Base-by-base conservation (phyloP, 2,888 invertebrate species). In the Eupithecia exiguata region DNA sequence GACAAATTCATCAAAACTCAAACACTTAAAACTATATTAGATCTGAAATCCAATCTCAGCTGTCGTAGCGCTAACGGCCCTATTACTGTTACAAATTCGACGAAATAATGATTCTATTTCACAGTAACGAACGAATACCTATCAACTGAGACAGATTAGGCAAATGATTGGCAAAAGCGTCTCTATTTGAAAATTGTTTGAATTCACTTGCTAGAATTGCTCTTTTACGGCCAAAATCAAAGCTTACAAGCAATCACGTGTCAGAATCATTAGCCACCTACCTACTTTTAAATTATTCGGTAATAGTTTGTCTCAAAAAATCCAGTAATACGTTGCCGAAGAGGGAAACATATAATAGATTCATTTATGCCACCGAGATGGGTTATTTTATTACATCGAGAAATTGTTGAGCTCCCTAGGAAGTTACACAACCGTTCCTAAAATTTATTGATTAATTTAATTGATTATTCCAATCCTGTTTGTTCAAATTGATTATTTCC, bases 51-150 rank as follows among this genome's bases (percentile, higher is more conserved):
- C 68, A 75, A 75, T 75, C 70, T 71, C 72, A 75, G 72, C 75
- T 73, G 75, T 73, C 70, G 70, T 43, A 71, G 71, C 68, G 70
- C 63, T 71, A 71, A 74, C 74, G 61, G 71, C 71, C 69, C 40
- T 71, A 74, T 74, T 74, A 69, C 74, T 71, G 65, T 75, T 53
- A 70, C 75, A 73, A 75, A 75, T 75, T 75, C 70, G 72, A 75
- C 70, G 70, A 75, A 75, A 75, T 75, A 75, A 75, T 73, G 70
- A 75, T 71, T 75, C 61, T 71, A 68, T 73, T 73, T 75, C 68
- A 66, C 66, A 70, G 72, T 63, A 75, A 72, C 70, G 70, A 70
- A 65, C 65, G 63, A 73, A 65, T 53, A 38, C 72, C 63, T 58
- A 25, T 58, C 58, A 58, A 58, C 58, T 58, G 70, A 71, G 72